Conservation (phyloP, 2,888 invertebrate genomes). For the Andrena bicolor region DNA sequence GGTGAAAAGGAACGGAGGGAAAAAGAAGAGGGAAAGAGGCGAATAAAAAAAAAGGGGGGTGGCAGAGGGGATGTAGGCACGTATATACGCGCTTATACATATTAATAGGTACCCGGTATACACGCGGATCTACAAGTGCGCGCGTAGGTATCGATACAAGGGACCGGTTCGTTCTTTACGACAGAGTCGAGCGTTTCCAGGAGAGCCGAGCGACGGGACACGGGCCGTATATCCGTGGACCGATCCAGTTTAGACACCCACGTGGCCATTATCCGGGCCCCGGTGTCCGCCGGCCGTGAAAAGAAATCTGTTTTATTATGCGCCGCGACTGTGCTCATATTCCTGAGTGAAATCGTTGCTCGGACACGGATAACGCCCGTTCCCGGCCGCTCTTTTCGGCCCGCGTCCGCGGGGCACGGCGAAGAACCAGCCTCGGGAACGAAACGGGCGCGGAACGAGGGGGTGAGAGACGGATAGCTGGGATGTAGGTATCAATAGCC, state of each 20-base stretch:
- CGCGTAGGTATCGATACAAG: conserved; percentile 46
- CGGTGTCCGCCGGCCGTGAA: conserved; percentile 38
- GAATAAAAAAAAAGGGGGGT: not conserved
- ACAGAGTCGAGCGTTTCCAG: conserved; percentile 56
- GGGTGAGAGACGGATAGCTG: conserved; percentile 25
- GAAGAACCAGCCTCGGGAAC: not conserved
- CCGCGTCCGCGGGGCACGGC: conserved; percentile 1
- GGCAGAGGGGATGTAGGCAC: not conserved
- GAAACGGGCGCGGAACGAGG: not conserved
- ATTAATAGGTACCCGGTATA: conserved; percentile 53
- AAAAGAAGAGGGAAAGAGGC: not conserved
- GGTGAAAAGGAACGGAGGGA: not conserved
- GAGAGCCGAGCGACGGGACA: conserved; percentile 29
- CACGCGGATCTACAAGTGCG: conserved; percentile 39
- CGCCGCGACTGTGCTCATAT: conserved; percentile 42
- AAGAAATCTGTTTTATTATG: conserved; percentile 56
- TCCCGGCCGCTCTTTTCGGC: conserved; percentile 14
- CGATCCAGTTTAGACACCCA: conserved; percentile 69
- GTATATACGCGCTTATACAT: conserved; percentile 50
- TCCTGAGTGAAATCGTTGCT: conserved; percentile 42
- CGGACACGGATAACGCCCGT: conserved; percentile 50
- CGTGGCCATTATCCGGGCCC: conserved; percentile 60
- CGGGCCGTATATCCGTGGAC: conserved; percentile 36
- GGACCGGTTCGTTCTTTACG: conserved; percentile 68
- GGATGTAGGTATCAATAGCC: conserved; percentile 63